Percentiles rank a stretch among this genome's conserved stretches.
Conservation (phyloP, 2,888 invertebrate species). For the Drosophila eohydei region DNA sequence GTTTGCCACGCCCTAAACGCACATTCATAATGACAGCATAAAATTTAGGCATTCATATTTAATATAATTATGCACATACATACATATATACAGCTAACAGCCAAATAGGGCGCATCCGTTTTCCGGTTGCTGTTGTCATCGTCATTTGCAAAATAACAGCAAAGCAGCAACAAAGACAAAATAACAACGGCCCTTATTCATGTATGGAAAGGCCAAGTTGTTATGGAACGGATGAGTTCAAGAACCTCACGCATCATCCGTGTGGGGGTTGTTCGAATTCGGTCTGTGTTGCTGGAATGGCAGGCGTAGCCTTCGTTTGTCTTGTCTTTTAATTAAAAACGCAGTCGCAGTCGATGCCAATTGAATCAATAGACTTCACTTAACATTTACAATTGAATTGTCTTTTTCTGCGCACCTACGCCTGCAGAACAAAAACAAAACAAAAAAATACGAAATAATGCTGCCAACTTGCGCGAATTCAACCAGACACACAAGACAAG, state of each 20-base stretch:
- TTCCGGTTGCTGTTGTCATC: conserved; percentile 58
- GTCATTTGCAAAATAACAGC: conserved; percentile 47
- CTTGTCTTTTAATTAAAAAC: conserved; percentile 15
- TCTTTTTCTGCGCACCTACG: conserved; percentile 47
- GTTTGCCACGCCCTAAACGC: conserved; percentile 42
- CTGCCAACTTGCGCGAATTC: conserved; percentile 34
- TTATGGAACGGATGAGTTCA: conserved; percentile 44
- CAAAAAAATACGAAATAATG: conserved; percentile 1
- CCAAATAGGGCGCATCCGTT: conserved; percentile 77
- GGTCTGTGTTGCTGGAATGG: neutral
- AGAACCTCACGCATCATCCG: conserved; percentile 49
- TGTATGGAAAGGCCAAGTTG: conserved; percentile 12
- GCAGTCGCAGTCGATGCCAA: conserved; percentile 36
- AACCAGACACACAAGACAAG: conserved; percentile 19
- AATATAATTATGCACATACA: conserved; percentile 3
- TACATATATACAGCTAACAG: conserved; percentile 12
- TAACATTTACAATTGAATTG: conserved; percentile 61
- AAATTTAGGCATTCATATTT: conserved; percentile 20
- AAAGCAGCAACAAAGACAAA: conserved; percentile 16
- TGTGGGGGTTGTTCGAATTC: conserved; percentile 18
- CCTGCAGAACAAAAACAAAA: conserved; percentile 10
- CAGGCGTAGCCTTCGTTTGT: conserved; percentile 14
- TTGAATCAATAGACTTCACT: conserved; percentile 73
- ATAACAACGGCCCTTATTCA: conserved; percentile 47
- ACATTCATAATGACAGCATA: conserved; percentile 57